These are phyloP conservation scores for Bergia puertoricense DNA, from an alignment of 92 coral and sea anemone genomes.

Conservation along the genomic window DNA sequence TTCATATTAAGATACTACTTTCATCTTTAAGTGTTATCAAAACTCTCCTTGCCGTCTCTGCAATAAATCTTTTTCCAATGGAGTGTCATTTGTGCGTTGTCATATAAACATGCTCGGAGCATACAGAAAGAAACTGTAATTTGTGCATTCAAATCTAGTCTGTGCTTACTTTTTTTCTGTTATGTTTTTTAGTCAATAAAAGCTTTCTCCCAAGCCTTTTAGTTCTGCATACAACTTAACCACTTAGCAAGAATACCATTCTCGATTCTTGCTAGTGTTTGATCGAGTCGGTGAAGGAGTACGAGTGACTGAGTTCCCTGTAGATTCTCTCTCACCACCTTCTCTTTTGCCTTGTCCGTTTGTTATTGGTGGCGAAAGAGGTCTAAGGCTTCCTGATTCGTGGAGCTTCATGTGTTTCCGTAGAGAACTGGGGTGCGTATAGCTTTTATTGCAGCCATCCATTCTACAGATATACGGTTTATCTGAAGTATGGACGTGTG, in stretches of 20 bases:
- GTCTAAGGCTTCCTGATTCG: conserved; percentile 83
- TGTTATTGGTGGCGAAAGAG: conserved; percentile 77
- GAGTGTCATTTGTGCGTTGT: background rate
- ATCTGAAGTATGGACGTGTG: conserved; percentile 99
- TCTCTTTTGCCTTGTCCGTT: conserved; percentile 76
- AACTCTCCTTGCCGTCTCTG: background rate
- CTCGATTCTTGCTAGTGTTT: conserved; percentile 60
- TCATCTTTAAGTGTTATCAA: background rate
- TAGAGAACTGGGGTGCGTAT: conserved; percentile 98
- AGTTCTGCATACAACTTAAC: background rate
- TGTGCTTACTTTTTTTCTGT: background rate
- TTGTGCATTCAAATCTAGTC: conserved; percentile 14
- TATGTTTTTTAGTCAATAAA: background rate
- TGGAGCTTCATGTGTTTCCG: conserved; percentile 99
- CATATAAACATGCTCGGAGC: conserved; percentile 7
- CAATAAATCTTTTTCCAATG: conserved; percentile 4
- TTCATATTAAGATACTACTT: background rate
- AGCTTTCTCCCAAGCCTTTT: background rate
- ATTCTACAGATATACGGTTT: conserved; percentile 98
- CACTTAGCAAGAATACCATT: conserved; percentile 79
- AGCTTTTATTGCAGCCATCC: conserved; percentile 98
- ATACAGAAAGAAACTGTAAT: conserved; percentile 1
- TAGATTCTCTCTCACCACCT: conserved; percentile 61
- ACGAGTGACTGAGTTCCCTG: conserved; percentile 56
- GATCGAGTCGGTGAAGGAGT: conserved; percentile 71